Base-by-base conservation (phyloP, 2,797 vertebrate genomes). In the Sebastes vulpes region DNA sequence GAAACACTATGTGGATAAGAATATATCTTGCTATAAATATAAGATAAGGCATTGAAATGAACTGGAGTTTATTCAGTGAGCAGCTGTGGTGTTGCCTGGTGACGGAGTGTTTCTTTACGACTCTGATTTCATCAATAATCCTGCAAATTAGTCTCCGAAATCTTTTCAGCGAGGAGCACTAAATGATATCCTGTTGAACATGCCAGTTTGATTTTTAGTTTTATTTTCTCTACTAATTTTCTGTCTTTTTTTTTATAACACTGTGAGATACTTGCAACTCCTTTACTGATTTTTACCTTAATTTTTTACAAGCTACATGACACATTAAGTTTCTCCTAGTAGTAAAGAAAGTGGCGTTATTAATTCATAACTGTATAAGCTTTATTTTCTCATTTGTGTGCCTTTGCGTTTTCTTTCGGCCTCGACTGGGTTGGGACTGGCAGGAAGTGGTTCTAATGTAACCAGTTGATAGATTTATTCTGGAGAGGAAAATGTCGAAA, bases 91-190 rank as follows among this genome's bases (percentile, higher is more conserved):
- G 71, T 83, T 85, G 68, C 78, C 42, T 83, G 60, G 76, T 81
- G 64, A 79, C 38, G 35, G 5, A 77, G 66, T 31, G 52, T 64
- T 81, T 75, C 67, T 81, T 72, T 78, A 25, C 71, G 46, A 75
- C 69, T 86, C 70, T 57, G 71, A 82, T 79, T 75, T 71, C 71
- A 80, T 86, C 64, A 61, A 52, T 75, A 84, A 72, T 76, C 70
- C 60, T 69, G 35, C 29, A 83, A 90, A 89, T 88, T 29, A 80
- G 82, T 78, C 9, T 31, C 21, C 69, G 71, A 65, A 66, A 59
- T 74, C 23, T 69, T 25, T 81, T 80, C 31, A 54, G 46, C 4
- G 10, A 59, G 64, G 2, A 63, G 52, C 25, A 48, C 4, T 52
- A 18, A 35, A 65, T 9, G 50, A 23, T 5, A 38, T 71, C n/a